Base-by-base conservation (phyloP, 1,140 invertebrate genomes). In the Ylistrum balloti region DNA sequence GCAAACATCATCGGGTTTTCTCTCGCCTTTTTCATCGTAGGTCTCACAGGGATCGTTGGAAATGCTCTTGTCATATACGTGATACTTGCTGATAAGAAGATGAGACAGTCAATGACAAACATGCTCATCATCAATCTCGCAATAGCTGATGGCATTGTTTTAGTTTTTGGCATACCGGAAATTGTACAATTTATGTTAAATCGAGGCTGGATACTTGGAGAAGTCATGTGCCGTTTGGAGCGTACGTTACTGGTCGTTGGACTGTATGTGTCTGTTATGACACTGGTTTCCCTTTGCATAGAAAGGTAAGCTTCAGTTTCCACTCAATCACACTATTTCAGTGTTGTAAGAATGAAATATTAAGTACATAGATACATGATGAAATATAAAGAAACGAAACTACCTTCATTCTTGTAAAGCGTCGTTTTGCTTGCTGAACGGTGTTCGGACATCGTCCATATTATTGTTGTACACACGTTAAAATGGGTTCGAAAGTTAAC, bases 231-330 rank as follows among this genome's bases (percentile, higher is more conserved):
- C 88, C 94, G 93, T 86, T 41, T 94, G 10, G 90, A 95, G 41
- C 91, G 96, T 20, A 96, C 95, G 87, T 89, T 95, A 17, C 88
- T 96, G 86, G 95, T 96, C 20, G 92, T 93, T 32, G 93, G 94
- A 17, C 94, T 96, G 22, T 96, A 96, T 91, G 93, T 94, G 0
- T 96, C 96, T 0, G 95, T 96, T 7, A 90, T 96, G 91, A 96
- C 96, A 0, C 93, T 96, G 10, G 91, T 96, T 41, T 93, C 95
- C n/a, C 92, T 96, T 3, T 96, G 96, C 90, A 93, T 96, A 13
- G 96, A 96, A 93, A 95, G 96, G 96, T 96, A 92, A 95, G 95
- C n/a, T n/a, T n/a, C n/a, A n/a, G n/a, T n/a, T n/a, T n/a, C n/a
- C n/a, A n/a, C n/a, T n/a, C n/a, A n/a, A n/a, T n/a, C n/a, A n/a